phyloP scores from a whole-genome alignment of 1,140 invertebrate genomes.

The Drosophila gunungcola region DNA sequence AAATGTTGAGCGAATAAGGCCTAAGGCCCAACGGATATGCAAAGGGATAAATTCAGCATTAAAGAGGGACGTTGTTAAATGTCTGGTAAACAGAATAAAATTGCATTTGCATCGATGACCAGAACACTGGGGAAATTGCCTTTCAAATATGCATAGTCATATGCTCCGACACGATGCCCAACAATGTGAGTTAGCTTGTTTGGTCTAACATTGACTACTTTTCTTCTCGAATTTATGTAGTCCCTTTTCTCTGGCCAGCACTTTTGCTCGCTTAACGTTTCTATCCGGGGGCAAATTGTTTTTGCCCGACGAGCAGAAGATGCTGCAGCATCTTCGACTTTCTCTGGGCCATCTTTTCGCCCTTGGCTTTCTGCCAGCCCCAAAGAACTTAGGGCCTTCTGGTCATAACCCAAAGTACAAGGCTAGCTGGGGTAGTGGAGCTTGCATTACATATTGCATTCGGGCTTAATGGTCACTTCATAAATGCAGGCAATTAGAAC shows the following conservation, averaged over 20 bases:
- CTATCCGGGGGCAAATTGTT: constrained; percentile 58
- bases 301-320: constrained; percentile 16
- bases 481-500: constrained; percentile 72
- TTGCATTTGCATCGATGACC: constrained; percentile 72
- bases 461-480: constrained; percentile 62
- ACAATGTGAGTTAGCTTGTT: constrained; percentile 52
- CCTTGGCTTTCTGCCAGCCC: constrained; percentile 32
- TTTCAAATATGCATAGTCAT: constrained; percentile 81
- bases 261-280: constrained; percentile 56
- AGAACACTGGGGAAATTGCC: constrained; percentile 64
- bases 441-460: constrained; percentile 42
- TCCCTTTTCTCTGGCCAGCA: constrained; percentile 21
- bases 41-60: constrained; percentile 56
- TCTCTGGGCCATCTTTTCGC: constrained; percentile 23
- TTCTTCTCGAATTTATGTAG: constrained; percentile 55
- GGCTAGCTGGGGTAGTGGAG: constrained; percentile 10
- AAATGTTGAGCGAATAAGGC: constrained; percentile 23
- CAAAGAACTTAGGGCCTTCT: constrained; percentile 5
- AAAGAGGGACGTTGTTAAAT: constrained; percentile 45
- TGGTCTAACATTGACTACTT: neutral
- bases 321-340: constrained; percentile 34
- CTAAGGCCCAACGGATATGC: constrained; percentile 49
- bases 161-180: constrained; percentile 61
- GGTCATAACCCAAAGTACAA: neutral
- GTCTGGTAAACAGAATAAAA: constrained; percentile 73